Conservation (phyloP, 2,888 invertebrate genomes). For the Willowsia nigromaculata region DNA sequence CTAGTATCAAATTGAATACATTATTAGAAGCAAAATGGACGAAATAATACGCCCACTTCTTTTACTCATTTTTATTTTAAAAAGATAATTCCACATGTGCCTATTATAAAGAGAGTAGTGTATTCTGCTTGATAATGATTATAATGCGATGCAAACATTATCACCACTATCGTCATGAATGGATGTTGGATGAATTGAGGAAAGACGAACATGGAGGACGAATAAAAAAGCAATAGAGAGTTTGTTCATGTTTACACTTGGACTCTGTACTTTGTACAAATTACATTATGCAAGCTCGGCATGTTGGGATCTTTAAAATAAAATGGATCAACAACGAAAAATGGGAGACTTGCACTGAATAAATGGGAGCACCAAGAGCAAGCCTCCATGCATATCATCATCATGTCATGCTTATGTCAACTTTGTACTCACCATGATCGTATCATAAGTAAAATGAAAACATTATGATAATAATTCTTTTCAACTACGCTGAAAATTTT, state of each 20-base stretch:
- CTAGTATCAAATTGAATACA: no score
- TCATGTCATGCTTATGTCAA: no score
- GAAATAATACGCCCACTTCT: conserved; percentile 17
- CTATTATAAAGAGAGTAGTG: neutral
- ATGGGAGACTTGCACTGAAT: neutral
- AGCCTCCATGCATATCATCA: neutral
- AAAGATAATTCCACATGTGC: neutral
- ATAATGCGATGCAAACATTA: neutral
- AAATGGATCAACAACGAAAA: neutral
- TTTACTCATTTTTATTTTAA: neutral
- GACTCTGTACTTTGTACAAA: neutral
- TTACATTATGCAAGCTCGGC: neutral
- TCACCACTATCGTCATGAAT: neutral
- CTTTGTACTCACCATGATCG: no score
- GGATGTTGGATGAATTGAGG: neutral
- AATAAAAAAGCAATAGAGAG: conserved; percentile 8
- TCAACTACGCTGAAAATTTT: no score
- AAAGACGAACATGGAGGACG: conserved; percentile 22
- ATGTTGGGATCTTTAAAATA: neutral
- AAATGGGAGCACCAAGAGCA: neutral
- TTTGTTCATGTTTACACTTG: neutral
- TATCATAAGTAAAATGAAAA: no score
- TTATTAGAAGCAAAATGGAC: neutral
- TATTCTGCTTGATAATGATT: neutral
- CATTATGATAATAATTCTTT: neutral